These are phyloP conservation scores for Coremacera marginata DNA, from an alignment of 2,888 invertebrate genomes.

Conservation along the genomic window DNA sequence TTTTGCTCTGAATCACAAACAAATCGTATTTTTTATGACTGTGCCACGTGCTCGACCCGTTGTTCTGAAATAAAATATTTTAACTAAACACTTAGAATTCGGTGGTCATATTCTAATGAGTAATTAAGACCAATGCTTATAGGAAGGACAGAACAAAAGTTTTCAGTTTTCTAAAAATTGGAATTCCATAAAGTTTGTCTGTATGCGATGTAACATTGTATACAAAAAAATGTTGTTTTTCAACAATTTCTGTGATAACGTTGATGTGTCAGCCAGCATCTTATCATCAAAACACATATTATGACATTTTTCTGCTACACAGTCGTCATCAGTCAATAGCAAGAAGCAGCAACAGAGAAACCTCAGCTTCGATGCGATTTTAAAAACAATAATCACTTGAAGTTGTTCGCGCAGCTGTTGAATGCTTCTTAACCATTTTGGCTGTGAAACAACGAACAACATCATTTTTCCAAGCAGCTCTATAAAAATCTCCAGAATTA, in stretches of 20 bases:
- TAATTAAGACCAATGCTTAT: too few relatives aligned
- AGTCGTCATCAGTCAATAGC: constrained; percentile 49
- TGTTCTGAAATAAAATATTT: too few relatives aligned
- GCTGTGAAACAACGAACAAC: constrained; percentile 64
- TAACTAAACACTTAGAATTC: too few relatives aligned
- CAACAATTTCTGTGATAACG: constrained; percentile 11
- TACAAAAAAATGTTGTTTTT: neutral
- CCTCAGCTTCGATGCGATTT: constrained; percentile 46
- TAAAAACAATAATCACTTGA: constrained; percentile 20
- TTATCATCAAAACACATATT: constrained; percentile 4
- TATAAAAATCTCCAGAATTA: constrained; percentile 40
- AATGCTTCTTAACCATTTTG: constrained; percentile 62
- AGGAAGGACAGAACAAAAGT: too few relatives aligned
- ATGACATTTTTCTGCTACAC: constrained; percentile 1
- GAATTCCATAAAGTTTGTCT: too few relatives aligned
- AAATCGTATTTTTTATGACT: too few relatives aligned
- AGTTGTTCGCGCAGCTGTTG: constrained; percentile 51
- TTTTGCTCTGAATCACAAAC: too few relatives aligned
- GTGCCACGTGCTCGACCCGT: too few relatives aligned
- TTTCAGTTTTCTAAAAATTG: too few relatives aligned
- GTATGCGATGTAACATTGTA: too few relatives aligned
- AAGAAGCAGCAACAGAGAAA: constrained; percentile 32
- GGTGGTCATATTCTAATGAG: too few relatives aligned
- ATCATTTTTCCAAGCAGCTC: neutral
- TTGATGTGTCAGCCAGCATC: neutral